Evolutionary conservation across 2,797 vertebrate species (phyloP).

Genomic region (Spinibarbus caldwelli): DNA sequence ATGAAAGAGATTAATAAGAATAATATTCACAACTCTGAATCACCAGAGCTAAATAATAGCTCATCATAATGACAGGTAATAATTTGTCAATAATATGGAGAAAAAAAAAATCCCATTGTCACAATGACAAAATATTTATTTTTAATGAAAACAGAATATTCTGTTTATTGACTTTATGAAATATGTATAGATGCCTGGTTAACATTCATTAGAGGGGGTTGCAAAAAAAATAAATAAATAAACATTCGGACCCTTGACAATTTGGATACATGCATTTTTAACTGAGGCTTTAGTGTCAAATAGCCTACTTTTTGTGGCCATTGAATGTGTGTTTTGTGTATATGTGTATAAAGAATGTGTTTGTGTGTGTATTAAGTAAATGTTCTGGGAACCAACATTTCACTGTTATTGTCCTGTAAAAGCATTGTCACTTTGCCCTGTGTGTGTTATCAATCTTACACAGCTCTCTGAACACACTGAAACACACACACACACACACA

Average conservation of each 20-base stretch:
- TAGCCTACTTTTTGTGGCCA: background rate
- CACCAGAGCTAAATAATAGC: no score
- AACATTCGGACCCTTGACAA: background rate
- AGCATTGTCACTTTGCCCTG: slow-evolving; percentile 43
- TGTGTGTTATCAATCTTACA: slow-evolving; percentile 58
- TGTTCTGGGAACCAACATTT: slow-evolving; percentile 19
- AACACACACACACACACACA: no score
- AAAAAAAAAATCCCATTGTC: background rate
- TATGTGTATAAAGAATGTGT: slow-evolving; percentile 3
- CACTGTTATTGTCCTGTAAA: slow-evolving; percentile 20
- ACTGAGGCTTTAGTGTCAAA: background rate
- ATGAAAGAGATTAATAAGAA: background rate
- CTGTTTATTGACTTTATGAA: background rate
- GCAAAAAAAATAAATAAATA: background rate
- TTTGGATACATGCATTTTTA: background rate
- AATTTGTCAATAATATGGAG: background rate
- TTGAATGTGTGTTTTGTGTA: background rate
- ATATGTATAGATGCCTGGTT: background rate
- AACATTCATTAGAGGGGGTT: background rate
- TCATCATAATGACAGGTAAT: no score
- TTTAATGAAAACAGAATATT: background rate
- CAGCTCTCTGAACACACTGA: slow-evolving; percentile 56
- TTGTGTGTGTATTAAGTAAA: slow-evolving; percentile 5
- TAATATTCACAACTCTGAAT: background rate
- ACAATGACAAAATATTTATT: background rate